phyloP scores from a whole-genome alignment of 2,888 invertebrate genomes.

The Drosophila gaucha region DNA sequence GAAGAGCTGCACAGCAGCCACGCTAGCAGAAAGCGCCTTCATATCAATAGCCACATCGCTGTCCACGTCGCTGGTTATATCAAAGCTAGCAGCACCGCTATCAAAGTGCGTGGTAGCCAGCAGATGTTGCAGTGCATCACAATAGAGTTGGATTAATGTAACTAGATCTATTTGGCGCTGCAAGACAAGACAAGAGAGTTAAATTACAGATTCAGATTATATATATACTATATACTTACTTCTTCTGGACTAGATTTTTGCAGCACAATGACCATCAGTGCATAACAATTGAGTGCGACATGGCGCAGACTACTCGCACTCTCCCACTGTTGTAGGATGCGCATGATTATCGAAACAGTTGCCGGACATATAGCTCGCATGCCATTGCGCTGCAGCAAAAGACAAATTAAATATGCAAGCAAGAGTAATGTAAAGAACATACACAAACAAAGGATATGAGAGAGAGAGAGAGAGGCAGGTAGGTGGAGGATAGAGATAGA shows the following conservation, averaged over 20 bases:
- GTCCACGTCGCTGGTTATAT: constrained; percentile 80
- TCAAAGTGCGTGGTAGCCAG: constrained; percentile 82
- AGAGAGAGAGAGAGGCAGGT: neutral
- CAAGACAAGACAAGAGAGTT: constrained; percentile 12
- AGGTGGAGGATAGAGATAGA: constrained; percentile 20
- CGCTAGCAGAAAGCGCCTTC: constrained; percentile 81
- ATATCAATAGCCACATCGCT: constrained; percentile 80
- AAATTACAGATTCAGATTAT: no score
- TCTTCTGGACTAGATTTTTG: constrained; percentile 86
- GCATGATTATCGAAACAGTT: constrained; percentile 86
- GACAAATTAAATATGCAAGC: constrained; percentile 2
- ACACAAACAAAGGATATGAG: constrained; percentile 4
- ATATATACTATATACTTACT: constrained; percentile 65
- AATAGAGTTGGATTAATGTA: constrained; percentile 84
- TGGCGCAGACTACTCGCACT: constrained; percentile 83
- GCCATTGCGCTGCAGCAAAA: constrained; percentile 86
- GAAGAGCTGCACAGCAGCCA: constrained; percentile 82
- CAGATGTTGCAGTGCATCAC: constrained; percentile 83
- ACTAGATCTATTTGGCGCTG: constrained; percentile 87
- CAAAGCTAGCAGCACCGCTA: constrained; percentile 70
- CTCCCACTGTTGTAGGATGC: constrained; percentile 85
- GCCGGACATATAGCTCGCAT: constrained; percentile 87
- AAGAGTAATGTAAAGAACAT: constrained; percentile 5
- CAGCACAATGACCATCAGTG: constrained; percentile 86
- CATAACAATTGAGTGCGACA: constrained; percentile 86